These are phyloP conservation scores for Drosophila lini DNA, from an alignment of 1,140 invertebrate genomes.

Conservation along the genomic window DNA sequence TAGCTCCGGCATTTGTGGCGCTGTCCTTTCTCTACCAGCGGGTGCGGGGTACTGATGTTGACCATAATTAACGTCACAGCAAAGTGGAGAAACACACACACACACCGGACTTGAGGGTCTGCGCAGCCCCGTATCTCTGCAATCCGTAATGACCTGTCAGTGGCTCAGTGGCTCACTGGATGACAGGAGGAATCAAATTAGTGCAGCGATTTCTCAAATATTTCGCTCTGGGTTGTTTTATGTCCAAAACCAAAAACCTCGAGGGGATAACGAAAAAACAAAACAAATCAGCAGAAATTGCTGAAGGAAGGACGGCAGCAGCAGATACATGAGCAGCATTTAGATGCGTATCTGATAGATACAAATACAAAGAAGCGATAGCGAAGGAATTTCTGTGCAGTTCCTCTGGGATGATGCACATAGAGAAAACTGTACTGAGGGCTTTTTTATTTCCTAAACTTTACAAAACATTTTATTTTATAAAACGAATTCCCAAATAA, in stretches of 20 bases:
- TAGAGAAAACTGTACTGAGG: background rate
- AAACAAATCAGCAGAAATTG: slow-evolving; percentile 62
- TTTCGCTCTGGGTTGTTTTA: slow-evolving; percentile 50
- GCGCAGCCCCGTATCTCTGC: slow-evolving; percentile 8
- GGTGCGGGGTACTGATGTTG: slow-evolving; percentile 30
- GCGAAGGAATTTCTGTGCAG: slow-evolving; percentile 44
- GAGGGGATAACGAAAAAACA: slow-evolving; percentile 29
- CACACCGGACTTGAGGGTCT: slow-evolving; percentile 24
- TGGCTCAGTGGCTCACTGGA: slow-evolving; percentile 35
- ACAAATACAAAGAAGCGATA: slow-evolving; percentile 42
- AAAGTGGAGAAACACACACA: slow-evolving; percentile 15
- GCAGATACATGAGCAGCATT: slow-evolving; percentile 57
- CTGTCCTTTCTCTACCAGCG: background rate
- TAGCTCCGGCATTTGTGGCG: slow-evolving; percentile 32
- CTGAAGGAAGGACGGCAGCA: slow-evolving; percentile 19
- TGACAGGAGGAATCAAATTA: slow-evolving; percentile 59
- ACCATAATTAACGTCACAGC: slow-evolving; percentile 72
- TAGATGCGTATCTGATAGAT: slow-evolving; percentile 66
- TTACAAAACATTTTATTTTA: background rate
- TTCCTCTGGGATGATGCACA: slow-evolving; percentile 12
- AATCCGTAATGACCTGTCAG: slow-evolving; percentile 39
- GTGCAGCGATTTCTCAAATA: slow-evolving; percentile 58
- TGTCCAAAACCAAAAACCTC: slow-evolving; percentile 22
- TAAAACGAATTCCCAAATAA: background rate
- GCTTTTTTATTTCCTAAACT: background rate